Conservation (phyloP, 2,888 invertebrate genomes). For the Conchocele bisecta region DNA sequence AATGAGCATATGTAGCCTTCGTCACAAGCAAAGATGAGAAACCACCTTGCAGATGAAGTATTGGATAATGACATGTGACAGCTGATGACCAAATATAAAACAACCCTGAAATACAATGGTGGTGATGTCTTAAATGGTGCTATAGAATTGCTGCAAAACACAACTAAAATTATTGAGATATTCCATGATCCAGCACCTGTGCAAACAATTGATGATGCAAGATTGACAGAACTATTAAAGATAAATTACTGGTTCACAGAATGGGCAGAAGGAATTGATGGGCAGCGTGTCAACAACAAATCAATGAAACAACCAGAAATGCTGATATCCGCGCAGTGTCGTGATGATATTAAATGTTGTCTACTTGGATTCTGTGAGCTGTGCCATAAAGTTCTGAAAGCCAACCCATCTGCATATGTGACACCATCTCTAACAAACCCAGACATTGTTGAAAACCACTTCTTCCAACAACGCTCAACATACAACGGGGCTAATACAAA, state of each 20-base stretch:
- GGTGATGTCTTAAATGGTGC: slow-evolving; percentile 37
- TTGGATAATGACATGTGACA: slow-evolving; percentile 50
- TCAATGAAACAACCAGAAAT: neutral
- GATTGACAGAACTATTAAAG: slow-evolving; percentile 10
- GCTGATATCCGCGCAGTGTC: slow-evolving; percentile 24
- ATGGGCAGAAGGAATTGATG: slow-evolving; percentile 1
- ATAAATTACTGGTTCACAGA: slow-evolving; percentile 16
- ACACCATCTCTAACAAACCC: slow-evolving; percentile 36
- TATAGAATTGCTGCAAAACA: slow-evolving; percentile 27
- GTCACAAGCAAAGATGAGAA: slow-evolving; percentile 46
- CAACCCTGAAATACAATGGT: slow-evolving; percentile 23
- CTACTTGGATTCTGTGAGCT: slow-evolving; percentile 19
- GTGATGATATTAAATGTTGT: slow-evolving; percentile 38
- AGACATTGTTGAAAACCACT: slow-evolving; percentile 36
- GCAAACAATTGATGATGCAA: slow-evolving; percentile 15
- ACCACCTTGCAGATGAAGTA: slow-evolving; percentile 56
- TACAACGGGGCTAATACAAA: slow-evolving; percentile 37
- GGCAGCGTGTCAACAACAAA: neutral
- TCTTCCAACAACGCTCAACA: slow-evolving; percentile 27
- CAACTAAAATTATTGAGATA: slow-evolving; percentile 24
- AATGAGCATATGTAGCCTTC: slow-evolving; percentile 43
- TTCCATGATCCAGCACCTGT: slow-evolving; percentile 28
- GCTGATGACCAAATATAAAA: slow-evolving; percentile 36
- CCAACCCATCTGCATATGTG: neutral
- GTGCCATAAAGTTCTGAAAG: slow-evolving; percentile 2